phyloP scores from a whole-genome alignment of 2,797 vertebrate species.

The Poeciliopsis paucimaculata region DNA sequence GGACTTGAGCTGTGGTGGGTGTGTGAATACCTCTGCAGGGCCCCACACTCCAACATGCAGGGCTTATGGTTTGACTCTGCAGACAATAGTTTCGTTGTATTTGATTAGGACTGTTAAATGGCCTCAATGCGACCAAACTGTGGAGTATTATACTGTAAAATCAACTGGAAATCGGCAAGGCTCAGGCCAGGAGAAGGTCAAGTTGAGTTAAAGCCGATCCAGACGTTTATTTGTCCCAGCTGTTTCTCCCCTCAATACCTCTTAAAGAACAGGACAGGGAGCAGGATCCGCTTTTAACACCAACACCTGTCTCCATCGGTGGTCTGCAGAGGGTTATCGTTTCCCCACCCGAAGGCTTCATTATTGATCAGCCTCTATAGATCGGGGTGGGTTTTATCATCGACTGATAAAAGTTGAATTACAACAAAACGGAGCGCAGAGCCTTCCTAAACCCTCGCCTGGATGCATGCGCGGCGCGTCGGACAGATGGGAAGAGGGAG shows the following conservation, averaged over 20 bases:
- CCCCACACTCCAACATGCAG: conserved; percentile 12
- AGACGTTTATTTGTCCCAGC: conserved; percentile 51
- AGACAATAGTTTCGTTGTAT: conserved; percentile 17
- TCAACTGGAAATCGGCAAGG: conserved; percentile 4
- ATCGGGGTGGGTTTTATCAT: conserved; percentile 44
- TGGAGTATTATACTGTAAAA: conserved; percentile 9
- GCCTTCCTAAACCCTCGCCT: conserved; percentile 4
- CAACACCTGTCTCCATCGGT: conserved; percentile 32
- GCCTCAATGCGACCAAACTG: conserved; percentile 4
- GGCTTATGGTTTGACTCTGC: conserved; percentile 30
- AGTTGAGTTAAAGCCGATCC: conserved; percentile 31
- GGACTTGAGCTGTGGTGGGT: conserved; percentile 28
- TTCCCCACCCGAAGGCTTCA: conserved; percentile 35
- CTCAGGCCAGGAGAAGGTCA: conserved; percentile 23
- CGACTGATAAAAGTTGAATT: conserved; percentile 66
- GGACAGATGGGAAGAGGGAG: conserved; percentile 7
- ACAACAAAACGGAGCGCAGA: conserved; percentile 26
- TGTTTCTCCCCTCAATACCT: conserved; percentile 42
- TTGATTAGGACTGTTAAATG: conserved; percentile 22
- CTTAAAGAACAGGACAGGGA: conserved; percentile 28
- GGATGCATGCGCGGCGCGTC: conserved; percentile 6
- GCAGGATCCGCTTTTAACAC: conserved; percentile 18
- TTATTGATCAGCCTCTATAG: conserved; percentile 64
- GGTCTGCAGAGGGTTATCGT: conserved; percentile 44
- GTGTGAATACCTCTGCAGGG: conserved; percentile 28